These are phyloP conservation scores for Sebastes wilsoni DNA, from an alignment of 2,797 vertebrate genomes.

Conservation along the genomic window DNA sequence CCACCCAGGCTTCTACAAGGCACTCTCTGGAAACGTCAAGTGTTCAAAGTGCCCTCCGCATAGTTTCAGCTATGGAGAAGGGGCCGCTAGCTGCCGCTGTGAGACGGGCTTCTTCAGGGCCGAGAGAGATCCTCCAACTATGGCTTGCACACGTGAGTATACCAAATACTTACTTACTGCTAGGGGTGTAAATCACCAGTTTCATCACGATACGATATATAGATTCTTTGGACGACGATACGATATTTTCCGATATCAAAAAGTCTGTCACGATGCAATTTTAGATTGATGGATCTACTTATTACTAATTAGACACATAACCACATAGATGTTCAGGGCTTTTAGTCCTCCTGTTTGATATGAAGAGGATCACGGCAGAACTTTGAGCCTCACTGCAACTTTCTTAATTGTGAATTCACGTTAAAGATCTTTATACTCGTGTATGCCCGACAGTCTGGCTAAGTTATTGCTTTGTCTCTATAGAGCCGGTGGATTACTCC, in stretches of 20 bases:
- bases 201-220: too few species aligned
- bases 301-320: too few species aligned
- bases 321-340: not conserved
- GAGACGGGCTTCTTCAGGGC: conserved; percentile 93
- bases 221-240: too few species aligned
- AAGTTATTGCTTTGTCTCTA: conserved; percentile 46
- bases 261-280: too few species aligned
- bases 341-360: not conserved
- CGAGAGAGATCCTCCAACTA: conserved; percentile 93
- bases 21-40: conserved; percentile 92
- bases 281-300: too few species aligned
- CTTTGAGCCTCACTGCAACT: not conserved
- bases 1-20: conserved; percentile 94
- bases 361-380: not conserved
- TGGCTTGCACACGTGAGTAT: conserved; percentile 92
- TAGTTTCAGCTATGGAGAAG: conserved; percentile 88
- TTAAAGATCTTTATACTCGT: conserved; percentile 15
- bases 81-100: conserved; percentile 89
- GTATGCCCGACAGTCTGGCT: conserved; percentile 5
- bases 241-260: too few species aligned
- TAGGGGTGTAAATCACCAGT: too few species aligned
- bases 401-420: conserved; percentile 25
- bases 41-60: conserved; percentile 96
- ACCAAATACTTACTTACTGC: not conserved
- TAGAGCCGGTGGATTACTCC: conserved; percentile 36